Conservation (phyloP, 2,888 invertebrate species). For the Amblyjoppa proteus region DNA sequence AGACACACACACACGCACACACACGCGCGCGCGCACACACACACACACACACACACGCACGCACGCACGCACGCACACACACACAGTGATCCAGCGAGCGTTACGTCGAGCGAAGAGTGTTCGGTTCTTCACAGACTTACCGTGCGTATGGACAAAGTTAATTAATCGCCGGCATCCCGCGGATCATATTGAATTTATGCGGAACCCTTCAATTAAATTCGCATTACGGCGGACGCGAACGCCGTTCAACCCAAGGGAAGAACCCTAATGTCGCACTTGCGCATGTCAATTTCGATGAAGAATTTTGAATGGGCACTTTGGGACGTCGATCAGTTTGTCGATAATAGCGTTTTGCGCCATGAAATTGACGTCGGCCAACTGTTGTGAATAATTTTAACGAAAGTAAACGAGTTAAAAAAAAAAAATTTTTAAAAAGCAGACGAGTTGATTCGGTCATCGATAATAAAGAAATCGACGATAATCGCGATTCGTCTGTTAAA, state of each 20-base stretch:
- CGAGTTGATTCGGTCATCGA: too few relatives aligned
- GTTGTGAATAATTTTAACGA: not conserved
- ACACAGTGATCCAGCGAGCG: not conserved
- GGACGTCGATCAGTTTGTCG: too few relatives aligned
- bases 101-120: slow-evolving; percentile 10
- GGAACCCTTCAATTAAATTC: slow-evolving; percentile 40
- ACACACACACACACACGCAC: not conserved
- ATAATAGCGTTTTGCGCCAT: not conserved
- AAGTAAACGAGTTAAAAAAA: too few relatives aligned
- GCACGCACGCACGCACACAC: not conserved
- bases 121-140: slow-evolving; percentile 16
- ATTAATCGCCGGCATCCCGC: not conserved
- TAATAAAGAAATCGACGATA: too few relatives aligned
- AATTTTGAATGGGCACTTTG: not conserved
- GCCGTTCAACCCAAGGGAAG: not conserved
- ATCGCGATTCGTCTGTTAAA: too few relatives aligned
- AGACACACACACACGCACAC: not conserved
- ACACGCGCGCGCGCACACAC: too few relatives aligned
- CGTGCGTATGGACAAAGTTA: not conserved
- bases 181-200: slow-evolving; percentile 33
- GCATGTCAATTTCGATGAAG: not conserved
- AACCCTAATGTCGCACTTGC: not conserved
- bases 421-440: too few relatives aligned
- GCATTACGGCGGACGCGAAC: slow-evolving; percentile 16
- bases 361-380: not conserved